Evolutionary conservation across 2,113 vertebrate species (phyloP).

Genomic region (Bubalus kerabau): DNA sequence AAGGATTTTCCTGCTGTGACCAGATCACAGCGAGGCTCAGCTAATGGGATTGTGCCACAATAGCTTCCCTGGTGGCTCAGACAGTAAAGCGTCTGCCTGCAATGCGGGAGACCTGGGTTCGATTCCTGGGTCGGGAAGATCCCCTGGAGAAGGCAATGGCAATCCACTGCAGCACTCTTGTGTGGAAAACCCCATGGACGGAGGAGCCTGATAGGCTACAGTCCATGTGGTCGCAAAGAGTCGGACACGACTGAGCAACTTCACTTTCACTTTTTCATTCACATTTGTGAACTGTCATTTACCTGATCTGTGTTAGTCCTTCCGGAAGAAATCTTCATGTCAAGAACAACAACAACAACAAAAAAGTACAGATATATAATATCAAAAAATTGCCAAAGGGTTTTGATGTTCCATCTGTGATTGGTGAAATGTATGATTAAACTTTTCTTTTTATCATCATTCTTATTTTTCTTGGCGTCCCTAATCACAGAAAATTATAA

Average conservation of each 20-base stretch:
- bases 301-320: slow-evolving; percentile 56
- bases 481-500: slow-evolving; percentile 81
- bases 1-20: not conserved
- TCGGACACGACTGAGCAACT: no score
- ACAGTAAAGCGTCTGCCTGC: no score
- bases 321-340: slow-evolving; percentile 70
- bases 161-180: no score
- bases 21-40: not conserved
- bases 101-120: no score
- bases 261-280: not conserved
- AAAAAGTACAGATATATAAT: slow-evolving; percentile 69
- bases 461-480: slow-evolving; percentile 81
- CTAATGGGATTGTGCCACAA: not conserved
- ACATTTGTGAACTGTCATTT: slow-evolving; percentile 38
- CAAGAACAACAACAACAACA: slow-evolving; percentile 67
- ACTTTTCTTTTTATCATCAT: slow-evolving; percentile 83
- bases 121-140: no score
- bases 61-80: not conserved
- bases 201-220: no score
- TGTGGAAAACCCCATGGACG: no score
- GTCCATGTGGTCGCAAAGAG: no score
- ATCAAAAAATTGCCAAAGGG: slow-evolving; percentile 27
- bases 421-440: slow-evolving; percentile 79
- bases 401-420: slow-evolving; percentile 76
- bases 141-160: no score